phyloP scores from a whole-genome alignment of 2,888 invertebrate genomes.

The Lissonota sp. region DNA sequence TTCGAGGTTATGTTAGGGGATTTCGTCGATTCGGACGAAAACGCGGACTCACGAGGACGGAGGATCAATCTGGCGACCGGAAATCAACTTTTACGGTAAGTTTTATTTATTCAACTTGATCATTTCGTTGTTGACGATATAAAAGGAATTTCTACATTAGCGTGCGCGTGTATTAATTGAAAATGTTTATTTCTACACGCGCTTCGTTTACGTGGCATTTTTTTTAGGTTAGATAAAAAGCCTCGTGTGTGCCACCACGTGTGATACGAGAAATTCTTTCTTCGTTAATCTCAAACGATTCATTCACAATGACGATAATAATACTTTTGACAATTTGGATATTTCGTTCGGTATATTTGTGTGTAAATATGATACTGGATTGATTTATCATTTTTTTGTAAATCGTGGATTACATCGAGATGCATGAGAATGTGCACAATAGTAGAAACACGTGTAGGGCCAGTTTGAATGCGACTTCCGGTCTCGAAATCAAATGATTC shows the following conservation, averaged over 20 bases:
- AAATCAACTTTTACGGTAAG: conserved; percentile 29
- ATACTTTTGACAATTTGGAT: background rate
- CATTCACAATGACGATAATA: conserved; percentile 8
- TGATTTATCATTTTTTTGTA: background rate
- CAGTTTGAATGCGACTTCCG: too few relatives aligned
- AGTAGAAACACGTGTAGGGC: background rate
- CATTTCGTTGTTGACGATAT: background rate
- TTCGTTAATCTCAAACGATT: background rate
- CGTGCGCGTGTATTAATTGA: background rate
- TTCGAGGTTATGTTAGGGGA: conserved; percentile 35
- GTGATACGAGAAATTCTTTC: background rate
- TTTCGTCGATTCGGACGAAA: conserved; percentile 16
- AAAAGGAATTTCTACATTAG: background rate
- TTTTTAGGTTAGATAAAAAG: conserved; percentile 16
- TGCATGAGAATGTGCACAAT: background rate
- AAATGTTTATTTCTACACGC: background rate
- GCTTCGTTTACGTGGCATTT: background rate
- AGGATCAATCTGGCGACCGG: conserved; percentile 1
- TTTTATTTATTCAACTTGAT: conserved; percentile 2
- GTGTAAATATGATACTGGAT: background rate
- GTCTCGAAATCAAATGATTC: too few relatives aligned
- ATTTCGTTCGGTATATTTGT: background rate
- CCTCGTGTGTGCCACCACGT: conserved; percentile 28
- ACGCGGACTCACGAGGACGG: conserved; percentile 23
- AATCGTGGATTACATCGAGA: conserved; percentile 54